Percentiles rank a stretch among this genome's conserved stretches.
phyloP scores from a whole-genome alignment of 2,888 invertebrate species.

The Hartigia nigra region DNA sequence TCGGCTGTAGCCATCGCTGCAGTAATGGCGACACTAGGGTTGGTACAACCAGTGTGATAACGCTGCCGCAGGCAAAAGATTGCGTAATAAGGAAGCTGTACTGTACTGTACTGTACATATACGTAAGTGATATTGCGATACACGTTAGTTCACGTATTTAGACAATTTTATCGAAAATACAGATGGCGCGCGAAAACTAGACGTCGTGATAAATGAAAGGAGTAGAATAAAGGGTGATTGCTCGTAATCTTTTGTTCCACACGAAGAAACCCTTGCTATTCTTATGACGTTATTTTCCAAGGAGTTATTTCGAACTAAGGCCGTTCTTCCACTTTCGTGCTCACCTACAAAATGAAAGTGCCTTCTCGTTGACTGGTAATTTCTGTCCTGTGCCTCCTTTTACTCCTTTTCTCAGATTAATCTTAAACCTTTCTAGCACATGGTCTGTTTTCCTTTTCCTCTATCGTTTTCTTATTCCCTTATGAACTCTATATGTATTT shows the following conservation, averaged over 20 bases:
- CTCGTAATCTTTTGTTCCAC: constrained; percentile 18
- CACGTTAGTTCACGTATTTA: background rate
- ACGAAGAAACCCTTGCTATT: background rate
- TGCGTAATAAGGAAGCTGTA: background rate
- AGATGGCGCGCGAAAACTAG: background rate
- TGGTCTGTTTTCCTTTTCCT: background rate
- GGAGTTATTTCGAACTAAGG: constrained; percentile 32
- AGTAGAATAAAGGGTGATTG: constrained; percentile 10
- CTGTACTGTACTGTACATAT: background rate
- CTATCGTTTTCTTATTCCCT: background rate
- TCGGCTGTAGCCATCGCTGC: background rate
- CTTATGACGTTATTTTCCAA: constrained; percentile 27
- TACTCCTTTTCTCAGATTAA: background rate
- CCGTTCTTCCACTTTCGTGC: background rate
- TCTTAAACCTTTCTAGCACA: background rate
- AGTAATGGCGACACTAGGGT: background rate
- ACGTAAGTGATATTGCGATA: background rate
- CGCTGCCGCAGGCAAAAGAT: background rate
- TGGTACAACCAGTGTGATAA: background rate
- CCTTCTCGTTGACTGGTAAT: background rate
- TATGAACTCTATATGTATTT: background rate
- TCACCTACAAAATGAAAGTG: background rate
- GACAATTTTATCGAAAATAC: background rate
- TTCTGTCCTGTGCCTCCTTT: background rate
- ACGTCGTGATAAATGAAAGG: constrained; percentile 11